These are phyloP conservation scores for Muricea muricata DNA, from an alignment of 92 coral and sea anemone genomes.

Conservation along the genomic window DNA sequence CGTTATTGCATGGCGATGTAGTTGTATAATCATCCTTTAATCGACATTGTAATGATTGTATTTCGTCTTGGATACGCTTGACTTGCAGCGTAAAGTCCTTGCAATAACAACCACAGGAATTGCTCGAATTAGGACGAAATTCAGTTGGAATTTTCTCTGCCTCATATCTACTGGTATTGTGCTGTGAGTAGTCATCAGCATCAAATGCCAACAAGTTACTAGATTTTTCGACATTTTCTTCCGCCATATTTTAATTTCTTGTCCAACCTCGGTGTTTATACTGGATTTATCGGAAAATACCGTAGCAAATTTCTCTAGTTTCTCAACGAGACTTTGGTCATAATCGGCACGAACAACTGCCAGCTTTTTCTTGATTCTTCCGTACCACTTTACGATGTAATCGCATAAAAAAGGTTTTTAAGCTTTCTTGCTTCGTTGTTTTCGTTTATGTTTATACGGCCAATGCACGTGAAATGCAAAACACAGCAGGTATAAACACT, in stretches of 20 bases:
- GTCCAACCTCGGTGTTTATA: neutral
- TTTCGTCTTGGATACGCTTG: neutral
- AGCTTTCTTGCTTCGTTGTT: no score
- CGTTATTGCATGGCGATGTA: neutral
- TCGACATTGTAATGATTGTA: neutral
- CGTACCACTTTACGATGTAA: neutral
- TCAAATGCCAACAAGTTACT: neutral
- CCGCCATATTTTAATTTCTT: neutral
- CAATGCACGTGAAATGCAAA: no score
- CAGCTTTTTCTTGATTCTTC: constrained; percentile 22
- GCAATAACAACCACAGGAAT: neutral
- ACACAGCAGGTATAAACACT: no score
- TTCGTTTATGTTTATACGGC: no score
- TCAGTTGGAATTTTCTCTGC: neutral
- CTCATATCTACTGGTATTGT: neutral
- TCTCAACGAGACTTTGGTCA: neutral
- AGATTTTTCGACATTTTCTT: neutral
- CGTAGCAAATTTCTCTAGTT: neutral
- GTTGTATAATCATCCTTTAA: neutral
- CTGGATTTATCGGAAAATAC: neutral
- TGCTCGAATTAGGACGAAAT: neutral
- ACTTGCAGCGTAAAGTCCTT: neutral
- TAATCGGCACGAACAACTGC: neutral
- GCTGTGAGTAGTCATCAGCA: neutral
- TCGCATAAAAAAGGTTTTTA: no score